Base-by-base conservation (phyloP, 2,113 vertebrate genomes). In the Salvelinus alpinus region DNA sequence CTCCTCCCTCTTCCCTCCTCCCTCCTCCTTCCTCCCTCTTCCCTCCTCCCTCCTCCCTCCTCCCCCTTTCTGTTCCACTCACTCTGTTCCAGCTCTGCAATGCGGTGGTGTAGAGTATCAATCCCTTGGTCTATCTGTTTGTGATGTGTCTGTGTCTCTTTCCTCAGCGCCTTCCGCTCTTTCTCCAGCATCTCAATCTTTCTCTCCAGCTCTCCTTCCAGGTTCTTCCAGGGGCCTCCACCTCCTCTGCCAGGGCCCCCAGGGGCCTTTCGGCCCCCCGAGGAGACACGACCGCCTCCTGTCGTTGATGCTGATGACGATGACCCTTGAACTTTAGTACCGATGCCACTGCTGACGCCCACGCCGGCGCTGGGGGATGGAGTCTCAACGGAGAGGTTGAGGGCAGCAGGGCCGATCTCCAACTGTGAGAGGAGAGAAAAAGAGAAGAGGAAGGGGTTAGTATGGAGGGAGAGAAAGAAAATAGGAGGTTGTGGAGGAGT, bases 171-270 rank as follows among this genome's bases (percentile, higher is more conserved):
- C 12, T 90, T 90, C 0, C 96, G 95, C 80, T 98, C 97, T 85
- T 96, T 96, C 87, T 99, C 96, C 88, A 99, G 86, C 13, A 95
- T 94, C 84, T 96, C 90, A 79, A 99, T 95, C 91, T 98, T 97
- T 82, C 95, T 92, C 85, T 97, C 94, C 78, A 99, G 94, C 90
- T 98, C 96, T 4, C 94, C 96, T 81, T 98, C 97, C 81, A 99
- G 88, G 84, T 97, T 95, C 44, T 98, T 95, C 92, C 92, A 92
- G 92, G 94, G 79, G 93, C 91, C 38, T 87, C 93, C 4, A 38
- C 94, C 86, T 54, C 54, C 86, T 81, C 3, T 12, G 7, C 1
- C 86, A 12, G 86, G 62, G 8, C 84, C 77, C 31, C 74, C 54
- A 0, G 87, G 90, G 2, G n/a, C 71, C 65, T 6, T 85, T 87